phyloP scores from a whole-genome alignment of 2,113 vertebrate species.

The Columba janthina region DNA sequence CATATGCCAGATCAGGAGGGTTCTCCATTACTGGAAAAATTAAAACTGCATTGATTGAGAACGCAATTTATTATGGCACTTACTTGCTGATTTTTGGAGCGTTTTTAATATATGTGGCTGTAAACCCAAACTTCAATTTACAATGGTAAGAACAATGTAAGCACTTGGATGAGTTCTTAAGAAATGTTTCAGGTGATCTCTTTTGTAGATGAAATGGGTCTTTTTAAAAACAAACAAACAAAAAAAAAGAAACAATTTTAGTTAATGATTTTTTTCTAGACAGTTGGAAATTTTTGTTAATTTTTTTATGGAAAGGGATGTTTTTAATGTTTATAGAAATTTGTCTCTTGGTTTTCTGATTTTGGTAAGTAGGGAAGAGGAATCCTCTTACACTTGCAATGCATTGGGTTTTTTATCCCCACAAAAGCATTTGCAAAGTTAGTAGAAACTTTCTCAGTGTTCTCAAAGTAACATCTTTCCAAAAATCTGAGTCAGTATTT shows the following conservation, averaged over 20 bases:
- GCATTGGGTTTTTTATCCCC: background rate
- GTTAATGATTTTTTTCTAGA: background rate
- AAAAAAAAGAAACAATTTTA: background rate
- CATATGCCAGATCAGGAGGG: slow-evolving; percentile 89
- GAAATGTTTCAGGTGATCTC: background rate
- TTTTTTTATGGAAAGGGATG: background rate
- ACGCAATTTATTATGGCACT: slow-evolving; percentile 94
- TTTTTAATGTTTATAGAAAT: background rate
- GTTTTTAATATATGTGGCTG: slow-evolving; percentile 90
- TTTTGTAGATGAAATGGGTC: background rate
- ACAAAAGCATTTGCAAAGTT: background rate
- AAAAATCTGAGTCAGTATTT: background rate
- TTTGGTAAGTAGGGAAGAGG: background rate
- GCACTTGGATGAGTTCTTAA: background rate
- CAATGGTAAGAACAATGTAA: slow-evolving; percentile 81
- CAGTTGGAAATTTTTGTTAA: background rate
- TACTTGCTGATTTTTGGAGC: slow-evolving; percentile 93
- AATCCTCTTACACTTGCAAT: background rate
- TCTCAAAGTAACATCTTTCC: background rate
- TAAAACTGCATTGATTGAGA: slow-evolving; percentile 93
- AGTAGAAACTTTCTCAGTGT: background rate
- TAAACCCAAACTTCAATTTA: slow-evolving; percentile 85
- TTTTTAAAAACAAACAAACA: background rate
- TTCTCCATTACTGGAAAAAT: slow-evolving; percentile 93
- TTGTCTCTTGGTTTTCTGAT: background rate